phyloP scores from a whole-genome alignment of 2,888 invertebrate genomes.

The Dendrolimus houi region DNA sequence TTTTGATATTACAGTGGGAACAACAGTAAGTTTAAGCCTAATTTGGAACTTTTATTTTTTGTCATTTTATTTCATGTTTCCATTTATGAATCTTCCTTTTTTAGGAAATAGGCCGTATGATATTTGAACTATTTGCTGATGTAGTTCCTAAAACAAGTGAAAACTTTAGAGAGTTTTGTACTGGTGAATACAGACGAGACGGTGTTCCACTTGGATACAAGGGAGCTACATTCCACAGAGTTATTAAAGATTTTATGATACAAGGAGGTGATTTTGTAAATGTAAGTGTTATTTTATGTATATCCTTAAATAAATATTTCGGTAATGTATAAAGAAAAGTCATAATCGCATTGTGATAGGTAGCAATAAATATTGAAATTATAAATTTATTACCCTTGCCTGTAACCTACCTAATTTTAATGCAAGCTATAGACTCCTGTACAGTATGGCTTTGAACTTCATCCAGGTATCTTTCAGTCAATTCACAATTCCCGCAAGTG shows the following conservation, averaged over 20 bases:
- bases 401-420: too few species aligned
- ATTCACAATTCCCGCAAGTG: too few species aligned
- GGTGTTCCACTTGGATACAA: conserved; percentile 98
- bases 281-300: conserved; percentile 73
- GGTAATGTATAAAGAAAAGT: too few species aligned
- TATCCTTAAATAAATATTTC: too few species aligned
- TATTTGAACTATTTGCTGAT: conserved; percentile 98
- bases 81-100: conserved; percentile 14
- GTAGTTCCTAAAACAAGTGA: conserved; percentile 97
- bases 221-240: conserved; percentile 96
- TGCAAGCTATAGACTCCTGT: too few species aligned
- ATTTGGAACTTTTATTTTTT: conserved; percentile 1
- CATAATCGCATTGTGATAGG: neutral
- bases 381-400: neutral
- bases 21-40: conserved; percentile 80
- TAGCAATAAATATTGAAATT: conserved; percentile 1
- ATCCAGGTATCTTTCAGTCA: too few species aligned
- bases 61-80: neutral
- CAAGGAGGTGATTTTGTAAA: conserved; percentile 99
- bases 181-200: conserved; percentile 97
- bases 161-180: conserved; percentile 98
- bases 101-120: conserved; percentile 97
- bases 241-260: conserved; percentile 99
- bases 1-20: conserved; percentile 97
- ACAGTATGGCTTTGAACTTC: too few species aligned